These are phyloP conservation scores for Amphibalanus amphitrite DNA, from an alignment of 1,140 invertebrate species.

Conservation along the genomic window DNA sequence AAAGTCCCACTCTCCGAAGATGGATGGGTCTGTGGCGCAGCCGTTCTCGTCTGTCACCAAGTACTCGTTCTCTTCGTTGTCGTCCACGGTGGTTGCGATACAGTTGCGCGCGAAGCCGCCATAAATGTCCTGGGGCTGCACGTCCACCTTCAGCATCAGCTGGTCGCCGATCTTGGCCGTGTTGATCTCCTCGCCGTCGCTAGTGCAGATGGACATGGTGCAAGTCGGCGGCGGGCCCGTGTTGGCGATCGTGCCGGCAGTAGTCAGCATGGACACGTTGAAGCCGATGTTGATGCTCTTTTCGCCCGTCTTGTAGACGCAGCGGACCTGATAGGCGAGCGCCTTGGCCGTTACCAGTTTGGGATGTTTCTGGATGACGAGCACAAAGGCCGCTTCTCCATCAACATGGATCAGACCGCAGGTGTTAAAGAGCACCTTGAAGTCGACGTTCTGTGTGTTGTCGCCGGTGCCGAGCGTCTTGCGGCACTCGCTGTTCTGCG, in stretches of 20 bases:
- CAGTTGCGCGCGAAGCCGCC: conserved; percentile 84
- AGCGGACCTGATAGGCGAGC: conserved; percentile 69
- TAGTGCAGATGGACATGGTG: conserved; percentile 75
- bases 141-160: conserved; percentile 73
- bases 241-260: conserved; percentile 84
- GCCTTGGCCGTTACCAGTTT: conserved; percentile 86
- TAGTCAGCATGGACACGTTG: conserved; percentile 87
- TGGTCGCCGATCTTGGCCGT: conserved; percentile 85
- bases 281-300: conserved; percentile 83
- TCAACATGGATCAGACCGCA: conserved; percentile 72
- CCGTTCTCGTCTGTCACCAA: conserved; percentile 84
- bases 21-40: conserved; percentile 75
- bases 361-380: conserved; percentile 88
- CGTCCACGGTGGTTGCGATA: conserved; percentile 72
- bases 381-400: conserved; percentile 76
- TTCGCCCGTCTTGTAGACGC: conserved; percentile 82
- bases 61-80: conserved; percentile 76
- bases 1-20: conserved; percentile 84
- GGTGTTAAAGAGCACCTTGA: conserved; percentile 77
- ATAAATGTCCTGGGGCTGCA: conserved; percentile 83
- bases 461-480: conserved; percentile 51
- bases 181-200: conserved; percentile 67
- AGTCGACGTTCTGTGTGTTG: conserved; percentile 35
- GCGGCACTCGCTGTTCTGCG: conserved; percentile 75
- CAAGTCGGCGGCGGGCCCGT: conserved; percentile 84